A percentile compares a stretch with the other conserved stretches of the same genome.
phyloP scores from a whole-genome alignment of 1,140 invertebrate species.

The Drosophila erecta region DNA sequence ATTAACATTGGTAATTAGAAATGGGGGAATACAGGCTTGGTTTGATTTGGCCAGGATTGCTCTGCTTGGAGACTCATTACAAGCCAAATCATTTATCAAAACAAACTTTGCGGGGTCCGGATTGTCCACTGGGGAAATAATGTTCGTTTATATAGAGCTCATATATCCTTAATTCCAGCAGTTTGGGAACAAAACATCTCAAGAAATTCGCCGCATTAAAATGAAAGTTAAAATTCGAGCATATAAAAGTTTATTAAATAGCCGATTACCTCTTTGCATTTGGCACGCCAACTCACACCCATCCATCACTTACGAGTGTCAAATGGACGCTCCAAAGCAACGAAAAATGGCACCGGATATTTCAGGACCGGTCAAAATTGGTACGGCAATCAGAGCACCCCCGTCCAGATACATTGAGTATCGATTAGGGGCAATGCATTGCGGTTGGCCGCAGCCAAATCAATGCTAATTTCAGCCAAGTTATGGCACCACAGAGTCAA shows the following conservation, averaged over 20 bases:
- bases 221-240: too few species aligned
- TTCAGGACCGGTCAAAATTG: constrained; percentile 19
- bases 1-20: constrained; percentile 78
- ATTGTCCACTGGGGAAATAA: constrained; percentile 8
- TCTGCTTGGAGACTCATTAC: constrained; percentile 33
- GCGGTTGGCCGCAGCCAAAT: constrained; percentile 40
- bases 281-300: neutral
- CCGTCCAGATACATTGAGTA: constrained; percentile 24
- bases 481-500: constrained; percentile 40
- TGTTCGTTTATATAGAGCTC: neutral
- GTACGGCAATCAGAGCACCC: neutral
- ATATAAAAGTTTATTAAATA: too few species aligned
- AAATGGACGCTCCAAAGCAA: constrained; percentile 15
- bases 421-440: constrained; percentile 39
- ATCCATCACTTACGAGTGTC: constrained; percentile 13
- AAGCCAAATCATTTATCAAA: constrained; percentile 41
- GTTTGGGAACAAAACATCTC: neutral
- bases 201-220: neutral
- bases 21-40: constrained; percentile 17
- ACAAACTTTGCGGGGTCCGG: constrained; percentile 34
- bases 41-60: constrained; percentile 22
- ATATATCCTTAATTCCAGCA: neutral
- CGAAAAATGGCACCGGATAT: constrained; percentile 13
- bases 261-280: too few species aligned
- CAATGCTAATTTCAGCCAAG: constrained; percentile 51